These are phyloP conservation scores for Stegostoma tigrinum DNA, from an alignment of 2,113 vertebrate species.

Conservation along the genomic window DNA sequence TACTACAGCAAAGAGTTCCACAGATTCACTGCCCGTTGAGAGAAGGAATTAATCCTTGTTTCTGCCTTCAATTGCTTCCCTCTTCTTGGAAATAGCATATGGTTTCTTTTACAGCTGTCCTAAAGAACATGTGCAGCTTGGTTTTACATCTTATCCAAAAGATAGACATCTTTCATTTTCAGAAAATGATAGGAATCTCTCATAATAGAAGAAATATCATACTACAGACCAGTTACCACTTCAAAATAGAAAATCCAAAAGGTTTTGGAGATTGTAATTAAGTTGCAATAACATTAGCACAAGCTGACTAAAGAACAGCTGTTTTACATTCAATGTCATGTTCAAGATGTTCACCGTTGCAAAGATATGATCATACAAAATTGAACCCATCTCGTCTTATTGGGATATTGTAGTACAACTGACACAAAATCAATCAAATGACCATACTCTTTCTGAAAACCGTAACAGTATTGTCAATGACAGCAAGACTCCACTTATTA, in stretches of 20 bases:
- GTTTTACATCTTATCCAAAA: not conserved
- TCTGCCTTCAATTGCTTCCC: not conserved
- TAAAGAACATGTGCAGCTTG: not conserved
- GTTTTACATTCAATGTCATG: not conserved
- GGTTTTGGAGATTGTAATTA: not conserved
- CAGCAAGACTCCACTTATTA: too few relatives aligned
- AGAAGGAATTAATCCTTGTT: too few relatives aligned
- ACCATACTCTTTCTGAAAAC: not conserved
- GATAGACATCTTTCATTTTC: not conserved
- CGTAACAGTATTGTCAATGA: not conserved
- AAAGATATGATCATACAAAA: not conserved
- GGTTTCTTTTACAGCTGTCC: not conserved
- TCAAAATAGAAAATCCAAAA: not conserved
- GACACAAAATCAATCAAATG: not conserved
- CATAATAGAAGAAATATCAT: not conserved
- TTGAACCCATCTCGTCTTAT: not conserved
- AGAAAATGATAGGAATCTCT: not conserved
- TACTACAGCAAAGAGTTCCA: too few relatives aligned
- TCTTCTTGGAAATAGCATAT: not conserved
- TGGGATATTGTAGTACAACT: not conserved
- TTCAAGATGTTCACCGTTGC: not conserved
- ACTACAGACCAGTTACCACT: not conserved
- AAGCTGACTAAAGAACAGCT: not conserved
- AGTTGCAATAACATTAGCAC: not conserved
- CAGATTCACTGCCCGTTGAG: too few relatives aligned